Conservation (phyloP, 2,888 invertebrate genomes). For the Holacanthella duospinosa region DNA sequence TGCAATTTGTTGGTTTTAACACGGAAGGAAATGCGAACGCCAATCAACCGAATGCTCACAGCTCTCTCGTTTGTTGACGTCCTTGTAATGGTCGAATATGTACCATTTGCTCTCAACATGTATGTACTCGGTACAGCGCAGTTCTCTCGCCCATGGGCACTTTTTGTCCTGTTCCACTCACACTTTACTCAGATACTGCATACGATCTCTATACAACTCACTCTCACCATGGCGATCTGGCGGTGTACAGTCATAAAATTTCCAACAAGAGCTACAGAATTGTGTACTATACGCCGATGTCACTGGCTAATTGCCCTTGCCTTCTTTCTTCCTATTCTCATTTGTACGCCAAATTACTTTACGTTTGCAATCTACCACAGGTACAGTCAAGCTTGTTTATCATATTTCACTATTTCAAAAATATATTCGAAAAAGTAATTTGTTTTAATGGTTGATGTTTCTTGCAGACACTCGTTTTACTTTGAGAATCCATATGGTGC, state of each 20-base stretch:
- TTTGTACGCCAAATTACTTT: constrained; percentile 46
- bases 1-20: constrained; percentile 79
- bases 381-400: no score
- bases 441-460: no score
- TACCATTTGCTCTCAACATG: constrained; percentile 61
- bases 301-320: constrained; percentile 41
- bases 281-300: constrained; percentile 30
- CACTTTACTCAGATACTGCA: constrained; percentile 69
- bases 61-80: constrained; percentile 61
- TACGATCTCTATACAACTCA: constrained; percentile 73
- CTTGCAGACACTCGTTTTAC: not conserved
- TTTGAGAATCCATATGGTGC: not conserved
- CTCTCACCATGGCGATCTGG: constrained; percentile 85
- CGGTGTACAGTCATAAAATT: constrained; percentile 65
- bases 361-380: constrained; percentile 41
- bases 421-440: no score
- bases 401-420: no score
- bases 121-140: constrained; percentile 48
- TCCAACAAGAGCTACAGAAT: constrained; percentile 37
- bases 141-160: constrained; percentile 62
- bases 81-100: constrained; percentile 77
- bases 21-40: constrained; percentile 66
- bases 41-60: constrained; percentile 58
- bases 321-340: constrained; percentile 42
- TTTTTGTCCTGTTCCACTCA: constrained; percentile 66